These are phyloP conservation scores for Indicator maculatus DNA, from an alignment of 2,113 vertebrate genomes.

Conservation along the genomic window DNA sequence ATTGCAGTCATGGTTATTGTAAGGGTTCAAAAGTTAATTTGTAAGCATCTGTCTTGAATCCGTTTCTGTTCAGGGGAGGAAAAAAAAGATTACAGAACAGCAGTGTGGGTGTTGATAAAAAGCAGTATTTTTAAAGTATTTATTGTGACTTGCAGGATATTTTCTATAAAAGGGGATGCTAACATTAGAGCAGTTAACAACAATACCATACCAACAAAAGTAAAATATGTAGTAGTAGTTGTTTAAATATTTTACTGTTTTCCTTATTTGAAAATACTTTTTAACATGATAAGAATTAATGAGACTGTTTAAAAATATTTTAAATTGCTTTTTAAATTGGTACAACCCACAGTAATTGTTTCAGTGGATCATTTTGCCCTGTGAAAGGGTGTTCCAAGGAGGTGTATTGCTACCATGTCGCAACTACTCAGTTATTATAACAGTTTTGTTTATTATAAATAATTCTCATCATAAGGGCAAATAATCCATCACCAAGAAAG, in stretches of 20 bases:
- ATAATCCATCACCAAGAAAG: neutral
- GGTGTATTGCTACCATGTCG: neutral
- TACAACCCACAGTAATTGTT: neutral
- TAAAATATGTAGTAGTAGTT: neutral
- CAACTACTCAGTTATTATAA: slow-evolving; percentile 28
- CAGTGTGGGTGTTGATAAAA: neutral
- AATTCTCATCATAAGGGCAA: slow-evolving; percentile 13
- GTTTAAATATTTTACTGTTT: neutral
- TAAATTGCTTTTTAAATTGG: neutral
- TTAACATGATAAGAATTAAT: neutral
- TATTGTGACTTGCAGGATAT: neutral
- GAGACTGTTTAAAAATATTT: neutral
- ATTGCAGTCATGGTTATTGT: neutral
- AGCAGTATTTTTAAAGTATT: neutral
- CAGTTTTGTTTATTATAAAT: slow-evolving; percentile 22
- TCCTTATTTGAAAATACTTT: neutral
- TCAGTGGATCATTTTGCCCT: neutral
- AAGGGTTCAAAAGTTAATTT: slow-evolving; percentile 15
- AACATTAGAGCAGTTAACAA: neutral
- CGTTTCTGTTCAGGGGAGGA: neutral
- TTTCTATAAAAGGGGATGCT: neutral
- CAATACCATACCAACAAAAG: neutral
- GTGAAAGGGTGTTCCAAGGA: neutral
- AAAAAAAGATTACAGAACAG: neutral
- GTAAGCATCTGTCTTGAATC: neutral